Evolutionary conservation across 2,888 invertebrate species (phyloP).

Genomic region (Odontomyia ornata): DNA sequence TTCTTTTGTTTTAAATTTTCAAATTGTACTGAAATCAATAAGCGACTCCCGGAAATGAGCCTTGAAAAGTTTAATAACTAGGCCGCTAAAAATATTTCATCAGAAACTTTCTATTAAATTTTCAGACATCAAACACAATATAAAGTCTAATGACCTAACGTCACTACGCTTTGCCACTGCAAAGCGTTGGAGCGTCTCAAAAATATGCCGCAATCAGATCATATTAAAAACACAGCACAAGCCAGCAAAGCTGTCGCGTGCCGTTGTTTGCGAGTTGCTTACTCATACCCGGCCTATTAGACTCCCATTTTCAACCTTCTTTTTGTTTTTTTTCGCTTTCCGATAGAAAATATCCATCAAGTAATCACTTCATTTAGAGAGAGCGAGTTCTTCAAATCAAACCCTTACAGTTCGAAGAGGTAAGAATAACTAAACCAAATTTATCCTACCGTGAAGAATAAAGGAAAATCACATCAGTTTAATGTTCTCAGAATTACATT

Average conservation of each 20-base stretch:
- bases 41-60: too few species aligned
- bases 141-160: too few species aligned
- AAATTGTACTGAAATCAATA: too few species aligned
- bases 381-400: background rate
- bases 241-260: conserved; percentile 18
- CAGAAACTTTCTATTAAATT: too few species aligned
- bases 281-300: background rate
- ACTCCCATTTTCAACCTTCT: background rate
- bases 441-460: background rate
- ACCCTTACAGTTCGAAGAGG: background rate
- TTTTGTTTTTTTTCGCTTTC: background rate
- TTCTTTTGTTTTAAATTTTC: too few species aligned
- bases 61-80: too few species aligned
- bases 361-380: too few species aligned
- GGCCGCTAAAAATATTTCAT: too few species aligned
- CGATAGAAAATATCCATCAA: background rate
- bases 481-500: background rate
- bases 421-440: background rate
- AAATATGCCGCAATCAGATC: background rate
- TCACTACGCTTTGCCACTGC: background rate
- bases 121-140: too few species aligned
- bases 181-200: background rate
- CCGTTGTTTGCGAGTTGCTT: conserved; percentile 3
- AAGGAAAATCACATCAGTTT: conserved; percentile 1
- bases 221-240: conserved; percentile 13